Conservation (phyloP, 2,797 vertebrate species). For the Chelonia mydas region DNA sequence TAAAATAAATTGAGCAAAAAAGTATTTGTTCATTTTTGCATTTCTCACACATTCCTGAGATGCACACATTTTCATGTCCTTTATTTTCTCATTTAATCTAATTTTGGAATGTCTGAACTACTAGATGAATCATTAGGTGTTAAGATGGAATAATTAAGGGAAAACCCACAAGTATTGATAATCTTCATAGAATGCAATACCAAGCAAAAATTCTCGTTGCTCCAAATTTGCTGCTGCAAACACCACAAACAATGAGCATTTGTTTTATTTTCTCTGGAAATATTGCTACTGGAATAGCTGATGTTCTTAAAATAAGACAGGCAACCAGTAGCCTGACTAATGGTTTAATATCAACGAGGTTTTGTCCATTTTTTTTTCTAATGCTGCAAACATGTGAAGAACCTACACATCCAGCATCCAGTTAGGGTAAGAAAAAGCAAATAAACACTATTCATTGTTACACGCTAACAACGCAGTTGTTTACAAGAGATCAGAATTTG, state of each 20-base stretch:
- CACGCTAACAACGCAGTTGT: neutral
- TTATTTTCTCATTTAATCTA: neutral
- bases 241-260: neutral
- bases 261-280: neutral
- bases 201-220: neutral
- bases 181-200: neutral
- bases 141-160: neutral
- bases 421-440: neutral
- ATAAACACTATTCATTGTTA: neutral
- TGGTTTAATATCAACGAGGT: neutral
- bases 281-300: neutral
- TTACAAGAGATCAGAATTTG: neutral
- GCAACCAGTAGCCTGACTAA: neutral
- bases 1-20: neutral
- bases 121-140: neutral
- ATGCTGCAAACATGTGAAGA: neutral
- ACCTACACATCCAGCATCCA: neutral
- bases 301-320: neutral
- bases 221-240: neutral
- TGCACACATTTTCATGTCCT: neutral
- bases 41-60: neutral
- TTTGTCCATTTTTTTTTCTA: neutral
- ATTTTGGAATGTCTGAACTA: neutral
- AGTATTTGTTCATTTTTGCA: rapidly evolving
- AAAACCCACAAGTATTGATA: neutral